A percentile compares a stretch with the other conserved stretches of the same genome.
phyloP scores from a whole-genome alignment of 2,888 invertebrate species.

The Xiphydria camelus region DNA sequence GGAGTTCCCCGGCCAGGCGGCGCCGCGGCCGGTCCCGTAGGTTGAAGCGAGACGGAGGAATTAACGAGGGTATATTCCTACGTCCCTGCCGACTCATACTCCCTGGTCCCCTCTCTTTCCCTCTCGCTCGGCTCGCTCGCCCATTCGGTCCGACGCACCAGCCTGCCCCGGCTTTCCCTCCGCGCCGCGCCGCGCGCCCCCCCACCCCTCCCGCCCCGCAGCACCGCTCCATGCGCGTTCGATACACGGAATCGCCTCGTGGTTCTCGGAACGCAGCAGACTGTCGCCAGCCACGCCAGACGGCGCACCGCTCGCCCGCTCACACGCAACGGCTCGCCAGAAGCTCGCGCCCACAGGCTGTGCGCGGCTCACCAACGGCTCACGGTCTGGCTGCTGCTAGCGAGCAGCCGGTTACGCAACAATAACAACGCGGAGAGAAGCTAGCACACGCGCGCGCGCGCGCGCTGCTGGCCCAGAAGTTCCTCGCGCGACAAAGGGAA shows the following conservation, averaged over 20 bases:
- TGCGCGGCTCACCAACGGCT: slow-evolving; percentile 7
- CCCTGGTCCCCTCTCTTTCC: slow-evolving; percentile 20
- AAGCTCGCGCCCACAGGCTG: slow-evolving; percentile 4
- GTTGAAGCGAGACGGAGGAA: slow-evolving; percentile 3
- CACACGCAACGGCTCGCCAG: slow-evolving; percentile 5
- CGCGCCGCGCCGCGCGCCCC: slow-evolving; percentile 28
- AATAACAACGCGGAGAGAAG: slow-evolving; percentile 39
- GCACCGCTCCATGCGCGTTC: slow-evolving; percentile 41
- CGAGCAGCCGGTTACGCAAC: slow-evolving; percentile 43
- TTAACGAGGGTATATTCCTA: slow-evolving; percentile 1
- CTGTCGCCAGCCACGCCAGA: slow-evolving; percentile 56
- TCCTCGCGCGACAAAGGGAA: background rate
- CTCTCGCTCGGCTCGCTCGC: slow-evolving; percentile 10
- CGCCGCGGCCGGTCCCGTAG: background rate
- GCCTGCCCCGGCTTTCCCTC: slow-evolving; percentile 22
- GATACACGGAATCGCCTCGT: slow-evolving; percentile 57
- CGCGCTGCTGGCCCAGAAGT: background rate
- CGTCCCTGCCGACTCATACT: background rate
- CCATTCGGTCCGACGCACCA: slow-evolving; percentile 9
- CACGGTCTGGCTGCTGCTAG: slow-evolving; percentile 12
- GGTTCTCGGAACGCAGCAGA: slow-evolving; percentile 56
- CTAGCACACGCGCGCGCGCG: slow-evolving; percentile 27
- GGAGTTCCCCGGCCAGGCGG: too few relatives aligned
- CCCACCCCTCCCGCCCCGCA: slow-evolving; percentile 33
- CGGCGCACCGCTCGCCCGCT: slow-evolving; percentile 52